Evolutionary conservation across 2,888 invertebrate genomes (phyloP).

Genomic region (Silvanus unidentatus): DNA sequence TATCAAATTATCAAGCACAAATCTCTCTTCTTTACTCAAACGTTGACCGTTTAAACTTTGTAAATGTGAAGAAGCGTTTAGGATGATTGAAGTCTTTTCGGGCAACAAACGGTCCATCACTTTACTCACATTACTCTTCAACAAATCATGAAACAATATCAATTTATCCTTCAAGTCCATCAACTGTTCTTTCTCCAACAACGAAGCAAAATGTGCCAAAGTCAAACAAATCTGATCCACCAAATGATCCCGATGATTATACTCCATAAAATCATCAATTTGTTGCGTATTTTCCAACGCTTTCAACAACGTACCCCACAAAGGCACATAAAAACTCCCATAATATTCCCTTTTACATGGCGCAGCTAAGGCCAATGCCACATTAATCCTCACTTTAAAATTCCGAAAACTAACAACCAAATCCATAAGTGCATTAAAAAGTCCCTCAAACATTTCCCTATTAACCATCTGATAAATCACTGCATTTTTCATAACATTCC

Average conservation of each 20-base stretch:
- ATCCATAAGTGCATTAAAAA: slow-evolving; percentile 57
- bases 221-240: slow-evolving; percentile 77
- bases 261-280: slow-evolving; percentile 76
- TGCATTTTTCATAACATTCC: slow-evolving; percentile 67
- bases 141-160: slow-evolving; percentile 45
- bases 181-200: slow-evolving; percentile 56
- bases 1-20: neutral
- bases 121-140: slow-evolving; percentile 40
- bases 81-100: slow-evolving; percentile 41
- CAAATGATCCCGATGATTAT: slow-evolving; percentile 79
- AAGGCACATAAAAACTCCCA: slow-evolving; percentile 53
- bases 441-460: neutral
- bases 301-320: slow-evolving; percentile 67
- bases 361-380: slow-evolving; percentile 67
- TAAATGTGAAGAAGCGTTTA: slow-evolving; percentile 27
- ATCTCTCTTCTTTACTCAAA: slow-evolving; percentile 8
- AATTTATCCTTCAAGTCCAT: slow-evolving; percentile 49
- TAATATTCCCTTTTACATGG: slow-evolving; percentile 58
- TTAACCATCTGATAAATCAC: slow-evolving; percentile 37
- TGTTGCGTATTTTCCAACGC: slow-evolving; percentile 74
- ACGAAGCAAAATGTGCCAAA: slow-evolving; percentile 62
- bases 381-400: slow-evolving; percentile 86
- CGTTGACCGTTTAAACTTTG: too few relatives aligned
- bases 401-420: slow-evolving; percentile 70
- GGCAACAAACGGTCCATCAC: slow-evolving; percentile 44